Base-by-base conservation (phyloP, 2,113 vertebrate species). In the Hirundichthys speculiger region DNA sequence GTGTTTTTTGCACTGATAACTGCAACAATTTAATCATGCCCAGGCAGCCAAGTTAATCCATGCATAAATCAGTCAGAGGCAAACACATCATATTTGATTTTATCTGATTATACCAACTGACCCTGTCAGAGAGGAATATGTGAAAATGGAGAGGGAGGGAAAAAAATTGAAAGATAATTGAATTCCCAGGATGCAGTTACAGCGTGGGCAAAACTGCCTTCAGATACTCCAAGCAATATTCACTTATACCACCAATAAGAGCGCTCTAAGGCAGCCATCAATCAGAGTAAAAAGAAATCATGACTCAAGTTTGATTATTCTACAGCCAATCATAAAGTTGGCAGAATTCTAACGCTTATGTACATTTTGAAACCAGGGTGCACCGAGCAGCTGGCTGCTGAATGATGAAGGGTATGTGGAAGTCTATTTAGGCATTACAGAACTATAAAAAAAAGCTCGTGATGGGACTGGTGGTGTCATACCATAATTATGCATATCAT, bases 91-190 rank as follows among this genome's bases (percentile, higher is more conserved):
- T 58, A 64, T 53, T 69, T 69, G 52, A 76, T 61, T 64, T 65
- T 20, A 79, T 84, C 64, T 59, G 48, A 65, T 89, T 77, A 39
- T 3, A 42, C 52, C 50, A 63, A 87, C 64, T 80, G 62, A 41
- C 46, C 60, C 55, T 78, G 85, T 80, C 78, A 73, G 74, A 69
- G 55, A 45, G 45, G 57, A 79, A 86, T 69, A 67, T 54, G 45
- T 70, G 59, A 45, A 24, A 24, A 39, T 27, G n/a, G n/a, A n/a
- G n/a, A n/a, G n/a, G 61, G 68, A 65, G 52, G 58, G n/a, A 43
- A 43, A 43, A 24, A 41, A 80, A 75, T 71, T 65, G n/a, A 68
- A 79, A 68, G 51, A 3, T 77, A 84, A 87, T 71, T 83, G 25
- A 74, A 86, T 88, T 73, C 47, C 51, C 53, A 63, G 61, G 65